phyloP scores from a whole-genome alignment of 2,797 vertebrate genomes.

The Etheostoma perlongum region DNA sequence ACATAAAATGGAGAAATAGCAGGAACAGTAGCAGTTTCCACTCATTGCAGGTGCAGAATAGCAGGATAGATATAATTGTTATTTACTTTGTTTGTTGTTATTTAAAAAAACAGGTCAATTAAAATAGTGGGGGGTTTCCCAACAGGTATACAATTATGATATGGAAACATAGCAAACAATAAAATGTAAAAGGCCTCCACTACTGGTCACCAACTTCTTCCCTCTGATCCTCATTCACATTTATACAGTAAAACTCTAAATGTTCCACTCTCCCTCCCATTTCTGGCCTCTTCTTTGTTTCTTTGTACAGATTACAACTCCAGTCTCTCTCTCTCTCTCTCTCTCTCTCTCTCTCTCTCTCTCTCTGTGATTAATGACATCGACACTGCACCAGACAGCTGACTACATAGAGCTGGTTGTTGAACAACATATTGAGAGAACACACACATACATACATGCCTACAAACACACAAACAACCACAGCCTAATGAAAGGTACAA shows the following conservation, averaged over 20 bases:
- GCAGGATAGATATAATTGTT: neutral
- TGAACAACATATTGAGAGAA: conserved; percentile 78
- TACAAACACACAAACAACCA: neutral
- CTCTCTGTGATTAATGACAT: conserved; percentile 83
- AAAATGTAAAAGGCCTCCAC: neutral
- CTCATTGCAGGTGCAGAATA: neutral
- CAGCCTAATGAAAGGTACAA: conserved; percentile 60
- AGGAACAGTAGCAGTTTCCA: neutral
- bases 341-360: conserved; percentile 25
- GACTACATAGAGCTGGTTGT: conserved; percentile 79
- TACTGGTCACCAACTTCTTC: conserved; percentile 13
- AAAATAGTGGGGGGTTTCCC: neutral
- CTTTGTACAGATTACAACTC: conserved; percentile 68
- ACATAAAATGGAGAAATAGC: neutral
- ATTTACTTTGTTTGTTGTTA: too few relatives aligned
- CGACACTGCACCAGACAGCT: conserved; percentile 75
- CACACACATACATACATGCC: conserved; percentile 17
- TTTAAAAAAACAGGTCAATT: neutral
- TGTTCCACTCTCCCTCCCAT: neutral
- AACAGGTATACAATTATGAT: too few relatives aligned
- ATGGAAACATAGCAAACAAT: neutral
- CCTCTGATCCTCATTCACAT: conserved; percentile 6
- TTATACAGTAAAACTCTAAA: too few relatives aligned
- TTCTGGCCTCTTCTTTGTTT: conserved; percentile 43
- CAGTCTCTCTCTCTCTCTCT: conserved; percentile 34